Evolutionary conservation across 2,113 vertebrate genomes (phyloP).

Genomic region (Syngnathus scovelli): DNA sequence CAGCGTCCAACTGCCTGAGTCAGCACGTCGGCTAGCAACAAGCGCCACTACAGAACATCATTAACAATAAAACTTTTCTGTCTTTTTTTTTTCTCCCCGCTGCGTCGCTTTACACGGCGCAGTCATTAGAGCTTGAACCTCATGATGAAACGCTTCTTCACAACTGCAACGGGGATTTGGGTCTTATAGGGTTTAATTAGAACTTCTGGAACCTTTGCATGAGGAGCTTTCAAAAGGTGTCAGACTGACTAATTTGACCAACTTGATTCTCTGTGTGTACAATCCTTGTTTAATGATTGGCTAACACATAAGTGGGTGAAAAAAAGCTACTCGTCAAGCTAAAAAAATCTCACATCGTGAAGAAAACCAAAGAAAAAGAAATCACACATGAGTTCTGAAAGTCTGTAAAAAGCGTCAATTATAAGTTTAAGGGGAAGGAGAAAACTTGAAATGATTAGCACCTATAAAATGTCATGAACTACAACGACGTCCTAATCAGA

Average conservation of each 20-base stretch:
- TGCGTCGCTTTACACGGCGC: slow-evolving; percentile 37
- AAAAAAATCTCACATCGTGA: slow-evolving; percentile 2
- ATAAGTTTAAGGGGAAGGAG: slow-evolving; percentile 5
- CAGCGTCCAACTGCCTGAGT: slow-evolving; percentile 38
- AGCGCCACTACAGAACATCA: slow-evolving; percentile 45
- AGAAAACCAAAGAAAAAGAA: neutral
- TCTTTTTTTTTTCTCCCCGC: slow-evolving; percentile 32
- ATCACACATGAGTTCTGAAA: neutral
- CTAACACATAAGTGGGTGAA: neutral
- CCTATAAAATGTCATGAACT: neutral
- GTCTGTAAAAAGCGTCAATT: neutral
- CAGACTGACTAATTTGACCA: slow-evolving; percentile 41
- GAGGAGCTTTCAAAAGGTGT: slow-evolving; percentile 30
- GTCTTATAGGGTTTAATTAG: slow-evolving; percentile 52
- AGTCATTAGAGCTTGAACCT: slow-evolving; percentile 61
- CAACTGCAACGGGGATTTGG: slow-evolving; percentile 30
- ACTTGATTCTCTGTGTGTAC: too few relatives aligned
- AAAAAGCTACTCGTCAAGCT: neutral
- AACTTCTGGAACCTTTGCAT: slow-evolving; percentile 25
- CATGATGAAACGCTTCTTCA: slow-evolving; percentile 58
- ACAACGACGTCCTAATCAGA: neutral
- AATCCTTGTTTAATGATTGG: neutral
- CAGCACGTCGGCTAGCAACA: slow-evolving; percentile 54
- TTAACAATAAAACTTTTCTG: slow-evolving; percentile 63
- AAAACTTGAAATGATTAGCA: neutral